These are phyloP conservation scores for Drosophila orosa DNA, from an alignment of 1,140 invertebrate species.

Conservation along the genomic window DNA sequence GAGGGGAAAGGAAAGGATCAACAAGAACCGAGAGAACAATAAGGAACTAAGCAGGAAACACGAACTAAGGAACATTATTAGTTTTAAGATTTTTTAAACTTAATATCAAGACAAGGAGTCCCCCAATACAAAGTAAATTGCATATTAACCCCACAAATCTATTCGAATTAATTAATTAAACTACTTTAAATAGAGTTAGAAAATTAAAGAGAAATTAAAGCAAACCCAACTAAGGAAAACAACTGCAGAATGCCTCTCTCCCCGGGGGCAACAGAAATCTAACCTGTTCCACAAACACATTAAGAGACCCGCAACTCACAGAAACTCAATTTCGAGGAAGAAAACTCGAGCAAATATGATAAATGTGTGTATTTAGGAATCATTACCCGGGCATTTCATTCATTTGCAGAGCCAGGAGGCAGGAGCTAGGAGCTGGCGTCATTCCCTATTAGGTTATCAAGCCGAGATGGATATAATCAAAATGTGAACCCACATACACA, in stretches of 20 bases:
- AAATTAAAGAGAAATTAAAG: not conserved
- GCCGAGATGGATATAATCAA: conserved; percentile 44
- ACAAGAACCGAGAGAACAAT: not conserved
- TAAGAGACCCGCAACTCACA: conserved; percentile 3
- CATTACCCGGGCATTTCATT: conserved; percentile 37
- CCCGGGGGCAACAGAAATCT: not conserved
- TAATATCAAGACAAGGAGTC: conserved; percentile 4
- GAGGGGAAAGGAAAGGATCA: not conserved
- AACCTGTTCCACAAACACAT: conserved; percentile 20
- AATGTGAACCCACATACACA: conserved; percentile 15
- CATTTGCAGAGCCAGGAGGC: conserved; percentile 4
- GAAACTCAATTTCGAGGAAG: conserved; percentile 8
- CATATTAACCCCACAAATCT: not conserved
- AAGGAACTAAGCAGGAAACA: conserved; percentile 1
- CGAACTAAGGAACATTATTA: conserved; percentile 7
- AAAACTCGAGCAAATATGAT: conserved; percentile 43
- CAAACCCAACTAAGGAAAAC: not conserved
- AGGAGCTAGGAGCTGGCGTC: conserved; percentile 4
- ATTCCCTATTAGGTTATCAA: conserved; percentile 49
- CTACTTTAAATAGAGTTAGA: not conserved
- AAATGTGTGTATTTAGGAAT: conserved; percentile 54
- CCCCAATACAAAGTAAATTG: conserved; percentile 11
- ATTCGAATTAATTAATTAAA: not conserved
- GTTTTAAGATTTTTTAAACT: not conserved
- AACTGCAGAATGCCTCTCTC: not conserved